A percentile compares a stretch with the other conserved stretches of the same genome.
Conservation (phyloP, 2,797 vertebrate species). For the Acanthurus tractus region DNA sequence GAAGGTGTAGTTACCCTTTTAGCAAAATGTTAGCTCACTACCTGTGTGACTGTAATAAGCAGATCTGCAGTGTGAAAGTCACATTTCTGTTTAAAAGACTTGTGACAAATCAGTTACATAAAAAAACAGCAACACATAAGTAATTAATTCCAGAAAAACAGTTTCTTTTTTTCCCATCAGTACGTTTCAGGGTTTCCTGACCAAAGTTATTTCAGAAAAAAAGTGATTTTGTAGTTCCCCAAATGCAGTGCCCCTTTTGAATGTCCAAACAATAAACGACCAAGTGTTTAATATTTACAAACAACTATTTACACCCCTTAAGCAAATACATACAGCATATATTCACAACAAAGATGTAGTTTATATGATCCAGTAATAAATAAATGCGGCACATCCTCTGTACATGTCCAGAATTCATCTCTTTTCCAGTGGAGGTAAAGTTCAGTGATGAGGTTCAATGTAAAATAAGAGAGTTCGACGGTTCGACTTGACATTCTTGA, state of each 20-base stretch:
- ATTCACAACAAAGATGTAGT: slow-evolving; percentile 41
- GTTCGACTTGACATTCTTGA: slow-evolving; percentile 6
- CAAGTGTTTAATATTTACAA: slow-evolving; percentile 71
- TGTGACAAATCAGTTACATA: slow-evolving; percentile 16
- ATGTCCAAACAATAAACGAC: slow-evolving; percentile 47
- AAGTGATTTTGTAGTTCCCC: slow-evolving; percentile 3
- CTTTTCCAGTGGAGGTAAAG: slow-evolving; percentile 17
- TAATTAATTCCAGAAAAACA: slow-evolving; percentile 9
- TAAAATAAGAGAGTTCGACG: slow-evolving; percentile 9
- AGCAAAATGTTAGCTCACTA: background rate
- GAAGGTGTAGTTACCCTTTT: background rate
- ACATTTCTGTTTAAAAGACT: background rate
- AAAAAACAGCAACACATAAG: slow-evolving; percentile 8
- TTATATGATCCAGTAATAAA: slow-evolving; percentile 29
- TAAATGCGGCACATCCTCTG: slow-evolving; percentile 11
- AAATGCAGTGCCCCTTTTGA: slow-evolving; percentile 42
- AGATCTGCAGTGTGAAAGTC: slow-evolving; percentile 4
- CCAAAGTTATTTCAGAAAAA: slow-evolving; percentile 29
- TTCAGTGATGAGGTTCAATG: slow-evolving; percentile 24
- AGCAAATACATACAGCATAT: slow-evolving; percentile 40
- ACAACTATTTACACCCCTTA: slow-evolving; percentile 61
- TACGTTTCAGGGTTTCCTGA: slow-evolving; percentile 29
- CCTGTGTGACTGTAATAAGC: background rate
- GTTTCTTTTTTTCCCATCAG: slow-evolving; percentile 21
- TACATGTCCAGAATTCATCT: background rate